Evolutionary conservation across 2,113 vertebrate species (phyloP), one percentile per base, ranked within the genome.

Genomic region (Eidolon helvum): DNA sequence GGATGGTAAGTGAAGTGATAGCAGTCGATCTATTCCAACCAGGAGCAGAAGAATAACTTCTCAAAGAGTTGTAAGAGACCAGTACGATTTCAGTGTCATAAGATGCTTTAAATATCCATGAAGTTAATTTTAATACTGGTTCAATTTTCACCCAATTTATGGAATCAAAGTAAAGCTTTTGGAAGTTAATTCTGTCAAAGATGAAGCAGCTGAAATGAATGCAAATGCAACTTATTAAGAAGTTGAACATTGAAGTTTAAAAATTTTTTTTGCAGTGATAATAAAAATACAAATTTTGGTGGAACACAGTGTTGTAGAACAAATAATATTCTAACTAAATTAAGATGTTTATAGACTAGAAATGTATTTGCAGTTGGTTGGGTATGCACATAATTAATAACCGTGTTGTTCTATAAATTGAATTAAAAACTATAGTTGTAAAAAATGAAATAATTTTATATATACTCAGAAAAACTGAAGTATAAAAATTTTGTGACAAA

Each of bases 351-450:
- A 61, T 96, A 95, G 90, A 85, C 16, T 12, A 85, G 57, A 28
- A 97, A 94, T 85, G 85, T 91, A 90, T 84, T 97, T 96, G 84
- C 59, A 90, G 19, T 95, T 96, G 69, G 45, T 87, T 94, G 69
- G 35, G 63, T 96, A 21, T 14, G 80, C 53, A 83, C 48, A 87
- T 68, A 85, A 95, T 95, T 96, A 96, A 63, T 68, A 96, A 94
- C 59, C 4, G 0, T 69, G 65, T 8, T 30, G 4, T n/a, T 80
- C 72, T 65, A 59, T 82, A 55, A 86, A 65, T 79, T 91, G 50
- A 94, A 84, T 86, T 85, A 89, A 59, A 96, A 95, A 0, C 15
- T 45, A 35, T 57, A 87, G 38, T 66, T 66, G 9, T 35, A 82
- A 71, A 84, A 87, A 87, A 38, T 88, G 40, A 90, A 88, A 77